Evolutionary conservation across 2,888 invertebrate genomes (phyloP).

Genomic region (Aleiodes alternator): DNA sequence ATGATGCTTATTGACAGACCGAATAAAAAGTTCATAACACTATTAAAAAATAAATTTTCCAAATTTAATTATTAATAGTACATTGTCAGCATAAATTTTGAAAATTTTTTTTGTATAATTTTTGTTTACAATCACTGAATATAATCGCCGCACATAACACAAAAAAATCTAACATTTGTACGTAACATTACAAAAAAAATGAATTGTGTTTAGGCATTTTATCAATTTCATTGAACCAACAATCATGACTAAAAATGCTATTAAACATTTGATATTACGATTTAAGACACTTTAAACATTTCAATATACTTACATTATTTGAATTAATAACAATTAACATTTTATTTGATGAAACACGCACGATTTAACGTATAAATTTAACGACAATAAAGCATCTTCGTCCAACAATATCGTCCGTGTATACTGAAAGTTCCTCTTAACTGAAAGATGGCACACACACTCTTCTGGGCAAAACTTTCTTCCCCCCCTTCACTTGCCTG

Average conservation of each 20-base stretch:
- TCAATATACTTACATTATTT: not conserved
- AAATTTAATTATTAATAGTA: not conserved
- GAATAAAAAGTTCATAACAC: constrained; percentile 29
- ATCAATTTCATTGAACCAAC: constrained; percentile 1
- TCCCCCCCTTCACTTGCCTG: constrained; percentile 35
- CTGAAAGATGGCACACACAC: constrained; percentile 27
- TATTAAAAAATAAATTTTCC: not conserved
- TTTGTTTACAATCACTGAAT: not conserved
- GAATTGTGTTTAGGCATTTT: not conserved
- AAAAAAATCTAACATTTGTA: not conserved
- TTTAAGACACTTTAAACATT: not conserved
- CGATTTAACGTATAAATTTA: not conserved
- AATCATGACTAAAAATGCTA: not conserved
- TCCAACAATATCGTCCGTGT: constrained; percentile 2
- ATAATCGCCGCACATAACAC: not conserved
- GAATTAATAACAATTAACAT: not conserved
- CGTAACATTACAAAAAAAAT: not conserved
- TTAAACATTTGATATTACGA: too few species aligned
- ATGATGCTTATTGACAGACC: constrained; percentile 61
- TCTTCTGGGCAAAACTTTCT: constrained; percentile 20
- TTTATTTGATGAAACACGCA: constrained; percentile 3
- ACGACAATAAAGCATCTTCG: constrained; percentile 9
- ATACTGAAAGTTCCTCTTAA: not conserved
- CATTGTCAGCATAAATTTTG: not conserved
- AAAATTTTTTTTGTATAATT: too few species aligned